Conservation (phyloP, 2,113 vertebrate species). For the Balaenoptera acutorostrata region DNA sequence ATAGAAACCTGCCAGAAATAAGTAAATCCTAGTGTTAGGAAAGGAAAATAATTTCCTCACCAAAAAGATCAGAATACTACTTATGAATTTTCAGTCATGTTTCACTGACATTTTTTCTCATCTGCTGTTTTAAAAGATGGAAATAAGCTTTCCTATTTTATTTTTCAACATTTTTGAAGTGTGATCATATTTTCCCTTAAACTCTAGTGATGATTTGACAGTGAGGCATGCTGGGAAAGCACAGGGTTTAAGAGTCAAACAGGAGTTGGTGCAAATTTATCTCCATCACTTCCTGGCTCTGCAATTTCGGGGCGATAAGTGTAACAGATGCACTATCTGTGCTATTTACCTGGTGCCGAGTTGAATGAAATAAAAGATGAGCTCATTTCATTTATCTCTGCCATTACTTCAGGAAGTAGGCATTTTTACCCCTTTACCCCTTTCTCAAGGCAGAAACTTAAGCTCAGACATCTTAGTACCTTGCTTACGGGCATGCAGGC, state of each 20-base stretch:
- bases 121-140: not conserved
- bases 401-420: not conserved
- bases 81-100: not conserved
- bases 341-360: not conserved
- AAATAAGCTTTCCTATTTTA: not conserved
- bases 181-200: not conserved
- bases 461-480: not conserved
- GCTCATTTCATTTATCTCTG: not conserved
- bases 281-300: not conserved
- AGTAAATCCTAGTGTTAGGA: not conserved
- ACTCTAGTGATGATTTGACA: not conserved
- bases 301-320: not conserved
- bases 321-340: too few relatives aligned
- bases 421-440: not conserved
- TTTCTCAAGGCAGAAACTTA: not conserved
- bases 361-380: not conserved
- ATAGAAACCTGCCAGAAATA: not conserved
- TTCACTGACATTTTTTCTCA: not conserved
- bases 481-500: not conserved
- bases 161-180: not conserved
- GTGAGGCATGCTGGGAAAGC: not conserved
- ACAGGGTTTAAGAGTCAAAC: not conserved
- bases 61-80: not conserved
- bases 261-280: not conserved
- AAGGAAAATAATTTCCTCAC: not conserved